Evolutionary conservation across 2,113 vertebrate genomes (phyloP).

Genomic region (Phyllopteryx taeniolatus): DNA sequence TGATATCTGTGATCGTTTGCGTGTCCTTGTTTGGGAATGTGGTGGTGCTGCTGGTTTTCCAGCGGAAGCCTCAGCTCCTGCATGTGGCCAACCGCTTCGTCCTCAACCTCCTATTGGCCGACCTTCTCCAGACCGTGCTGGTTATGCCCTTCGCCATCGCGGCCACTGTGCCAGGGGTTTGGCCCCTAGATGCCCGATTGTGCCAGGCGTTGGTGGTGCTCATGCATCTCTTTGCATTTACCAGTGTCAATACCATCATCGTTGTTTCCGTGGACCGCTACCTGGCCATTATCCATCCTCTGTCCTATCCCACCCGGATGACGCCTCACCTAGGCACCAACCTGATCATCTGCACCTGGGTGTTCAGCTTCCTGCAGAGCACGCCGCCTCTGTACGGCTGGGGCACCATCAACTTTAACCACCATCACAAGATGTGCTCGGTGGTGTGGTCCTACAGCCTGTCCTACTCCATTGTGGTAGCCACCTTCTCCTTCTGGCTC

Average conservation of each 20-base stretch:
- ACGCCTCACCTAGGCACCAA: slow-evolving; percentile 79
- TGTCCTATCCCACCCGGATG: slow-evolving; percentile 86
- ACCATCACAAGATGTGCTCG: slow-evolving; percentile 75
- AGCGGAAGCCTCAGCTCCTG: slow-evolving; percentile 84
- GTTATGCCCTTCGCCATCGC: slow-evolving; percentile 86
- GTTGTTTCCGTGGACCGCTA: slow-evolving; percentile 88
- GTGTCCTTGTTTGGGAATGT: slow-evolving; percentile 81
- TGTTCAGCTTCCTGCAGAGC: slow-evolving; percentile 81
- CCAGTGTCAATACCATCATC: slow-evolving; percentile 85
- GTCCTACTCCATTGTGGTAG: slow-evolving; percentile 78
- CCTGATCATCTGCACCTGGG: slow-evolving; percentile 83
- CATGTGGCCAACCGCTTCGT: slow-evolving; percentile 87
- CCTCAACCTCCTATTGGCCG: slow-evolving; percentile 84
- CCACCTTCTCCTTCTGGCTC: slow-evolving; percentile 79
- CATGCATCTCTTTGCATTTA: slow-evolving; percentile 86
- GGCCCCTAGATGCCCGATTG: slow-evolving; percentile 79
- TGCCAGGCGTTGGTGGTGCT: slow-evolving; percentile 84
- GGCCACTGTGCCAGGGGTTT: slow-evolving; percentile 77
- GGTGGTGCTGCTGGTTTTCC: slow-evolving; percentile 82
- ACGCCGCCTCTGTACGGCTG: slow-evolving; percentile 86
- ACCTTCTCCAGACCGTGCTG: slow-evolving; percentile 81
- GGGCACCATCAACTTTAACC: slow-evolving; percentile 81
- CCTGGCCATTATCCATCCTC: slow-evolving; percentile 85
- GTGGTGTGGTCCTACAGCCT: slow-evolving; percentile 83
- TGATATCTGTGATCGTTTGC: slow-evolving; percentile 78